Conservation (phyloP, 2,113 vertebrate genomes). For the Crotalus tigris region DNA sequence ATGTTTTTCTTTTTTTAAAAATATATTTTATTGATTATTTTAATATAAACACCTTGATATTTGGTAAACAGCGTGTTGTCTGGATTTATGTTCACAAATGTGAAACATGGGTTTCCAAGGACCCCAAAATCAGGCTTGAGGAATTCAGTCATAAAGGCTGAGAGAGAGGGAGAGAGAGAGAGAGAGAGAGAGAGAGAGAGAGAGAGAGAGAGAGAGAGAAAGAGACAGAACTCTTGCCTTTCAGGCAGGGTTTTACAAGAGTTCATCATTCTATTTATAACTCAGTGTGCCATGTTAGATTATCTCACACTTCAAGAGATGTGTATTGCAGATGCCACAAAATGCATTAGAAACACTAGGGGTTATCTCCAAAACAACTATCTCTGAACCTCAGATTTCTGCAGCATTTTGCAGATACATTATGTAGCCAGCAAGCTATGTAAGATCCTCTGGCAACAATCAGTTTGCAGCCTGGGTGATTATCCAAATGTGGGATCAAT, state of each 20-base stretch:
- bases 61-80: too few species aligned
- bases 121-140: neutral
- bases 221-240: constrained; percentile 44
- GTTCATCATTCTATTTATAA: constrained; percentile 67
- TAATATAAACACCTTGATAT: too few species aligned
- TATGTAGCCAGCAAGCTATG: constrained; percentile 25
- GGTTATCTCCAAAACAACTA: constrained; percentile 47
- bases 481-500: neutral
- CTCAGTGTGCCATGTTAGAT: constrained; percentile 54
- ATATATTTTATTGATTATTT: too few species aligned
- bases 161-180: neutral
- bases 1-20: too few species aligned
- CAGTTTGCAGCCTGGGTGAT: neutral
- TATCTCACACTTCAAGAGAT: constrained; percentile 48
- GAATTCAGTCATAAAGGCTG: constrained; percentile 35
- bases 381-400: neutral
- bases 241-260: constrained; percentile 60
- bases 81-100: too few species aligned
- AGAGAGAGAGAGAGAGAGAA: neutral
- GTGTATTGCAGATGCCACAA: constrained; percentile 51
- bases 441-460: constrained; percentile 38
- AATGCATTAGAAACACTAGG: constrained; percentile 46
- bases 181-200: neutral
- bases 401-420: constrained; percentile 24
- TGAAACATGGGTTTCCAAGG: neutral